Evolutionary conservation across 2,888 invertebrate genomes (phyloP).

Genomic region (Cerastis rubricosa): DNA sequence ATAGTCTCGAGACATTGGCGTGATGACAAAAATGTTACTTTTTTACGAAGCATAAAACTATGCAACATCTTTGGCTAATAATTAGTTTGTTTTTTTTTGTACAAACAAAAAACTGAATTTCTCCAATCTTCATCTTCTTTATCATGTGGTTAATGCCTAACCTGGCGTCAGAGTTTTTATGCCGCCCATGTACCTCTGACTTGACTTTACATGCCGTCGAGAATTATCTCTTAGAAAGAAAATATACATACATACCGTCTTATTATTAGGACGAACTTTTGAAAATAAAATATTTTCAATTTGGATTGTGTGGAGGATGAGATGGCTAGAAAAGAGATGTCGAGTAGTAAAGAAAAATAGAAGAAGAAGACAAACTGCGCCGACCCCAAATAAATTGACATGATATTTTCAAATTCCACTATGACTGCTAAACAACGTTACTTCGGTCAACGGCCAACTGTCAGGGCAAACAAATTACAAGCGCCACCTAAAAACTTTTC

Average conservation of each 20-base stretch:
- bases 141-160: too few species aligned
- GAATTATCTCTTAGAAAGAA: too few species aligned
- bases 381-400: too few species aligned
- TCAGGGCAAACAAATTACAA: constrained; percentile 1
- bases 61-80: neutral
- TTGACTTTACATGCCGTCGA: too few species aligned
- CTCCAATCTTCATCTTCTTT: neutral
- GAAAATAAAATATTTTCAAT: too few species aligned
- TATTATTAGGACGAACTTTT: neutral
- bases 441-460: neutral
- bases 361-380: too few species aligned
- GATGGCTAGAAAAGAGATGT: too few species aligned
- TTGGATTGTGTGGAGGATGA: too few species aligned
- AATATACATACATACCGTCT: neutral
- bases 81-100: neutral
- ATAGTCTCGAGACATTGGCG: neutral
- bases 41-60: neutral
- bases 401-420: too few species aligned
- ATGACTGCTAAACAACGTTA: neutral
- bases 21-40: neutral
- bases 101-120: neutral
- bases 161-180: too few species aligned
- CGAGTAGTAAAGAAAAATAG: too few species aligned
- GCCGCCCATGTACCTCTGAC: too few species aligned
- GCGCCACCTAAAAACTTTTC: neutral